Evolutionary conservation across 2,113 vertebrate species (phyloP).

Genomic region (Aldabrachelys gigantea): DNA sequence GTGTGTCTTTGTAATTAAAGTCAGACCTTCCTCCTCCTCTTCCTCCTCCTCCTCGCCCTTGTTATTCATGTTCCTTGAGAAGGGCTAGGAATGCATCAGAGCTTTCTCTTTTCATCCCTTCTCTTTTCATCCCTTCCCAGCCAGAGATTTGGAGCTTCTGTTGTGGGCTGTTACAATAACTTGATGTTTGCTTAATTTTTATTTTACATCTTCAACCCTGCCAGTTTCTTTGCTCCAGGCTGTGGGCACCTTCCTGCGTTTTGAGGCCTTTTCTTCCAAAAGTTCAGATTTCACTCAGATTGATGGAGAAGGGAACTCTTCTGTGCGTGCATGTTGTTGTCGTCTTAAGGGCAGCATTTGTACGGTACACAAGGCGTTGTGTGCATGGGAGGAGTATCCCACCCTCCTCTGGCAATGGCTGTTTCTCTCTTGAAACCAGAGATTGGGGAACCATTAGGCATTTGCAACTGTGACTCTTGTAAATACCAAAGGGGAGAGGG

Average conservation of each 20-base stretch:
- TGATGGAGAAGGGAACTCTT: background rate
- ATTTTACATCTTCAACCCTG: too few relatives aligned
- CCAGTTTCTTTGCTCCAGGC: background rate
- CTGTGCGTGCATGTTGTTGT: background rate
- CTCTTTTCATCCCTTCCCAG: background rate
- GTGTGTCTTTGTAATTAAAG: constrained; percentile 69
- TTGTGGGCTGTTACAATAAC: background rate
- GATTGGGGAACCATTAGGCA: background rate
- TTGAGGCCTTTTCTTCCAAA: background rate
- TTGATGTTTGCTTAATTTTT: background rate
- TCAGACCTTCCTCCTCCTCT: constrained; percentile 32
- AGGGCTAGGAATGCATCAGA: background rate
- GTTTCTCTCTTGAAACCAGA: background rate
- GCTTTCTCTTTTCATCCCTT: background rate
- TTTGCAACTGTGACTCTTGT: background rate
- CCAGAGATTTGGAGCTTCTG: background rate
- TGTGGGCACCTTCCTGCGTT: background rate
- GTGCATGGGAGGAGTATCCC: background rate
- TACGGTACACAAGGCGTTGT: background rate
- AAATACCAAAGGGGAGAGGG: background rate
- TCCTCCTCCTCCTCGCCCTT: background rate
- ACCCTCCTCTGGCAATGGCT: background rate
- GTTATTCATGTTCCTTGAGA: background rate
- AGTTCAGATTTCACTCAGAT: background rate
- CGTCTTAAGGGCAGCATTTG: too few relatives aligned